These are phyloP conservation scores for Periphyllus acericola DNA, from an alignment of 2,888 invertebrate genomes.

Conservation along the genomic window DNA sequence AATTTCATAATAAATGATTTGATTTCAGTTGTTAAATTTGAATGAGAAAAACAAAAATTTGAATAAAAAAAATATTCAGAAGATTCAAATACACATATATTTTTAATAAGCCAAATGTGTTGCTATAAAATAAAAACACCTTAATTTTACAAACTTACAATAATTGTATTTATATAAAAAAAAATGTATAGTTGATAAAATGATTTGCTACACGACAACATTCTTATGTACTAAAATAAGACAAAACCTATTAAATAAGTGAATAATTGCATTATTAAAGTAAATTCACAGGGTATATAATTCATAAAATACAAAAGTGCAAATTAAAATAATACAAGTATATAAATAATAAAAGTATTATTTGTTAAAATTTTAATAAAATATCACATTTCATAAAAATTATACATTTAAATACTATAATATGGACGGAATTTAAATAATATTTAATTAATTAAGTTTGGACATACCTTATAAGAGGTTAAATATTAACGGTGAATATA, in stretches of 20 bases:
- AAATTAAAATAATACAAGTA: slow-evolving; percentile 25
- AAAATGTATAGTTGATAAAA: background rate
- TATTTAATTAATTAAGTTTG: slow-evolving; percentile 46
- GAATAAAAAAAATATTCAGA: too few species aligned
- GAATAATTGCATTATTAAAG: slow-evolving; percentile 12
- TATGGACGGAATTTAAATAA: slow-evolving; percentile 53
- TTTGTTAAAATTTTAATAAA: slow-evolving; percentile 31
- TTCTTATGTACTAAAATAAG: background rate
- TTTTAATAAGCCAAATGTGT: background rate
- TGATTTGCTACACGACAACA: background rate
- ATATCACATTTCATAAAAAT: slow-evolving; percentile 52
- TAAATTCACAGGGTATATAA: background rate
- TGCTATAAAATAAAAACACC: background rate
- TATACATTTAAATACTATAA: slow-evolving; percentile 28
- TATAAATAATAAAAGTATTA: slow-evolving; percentile 25
- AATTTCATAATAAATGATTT: too few species aligned
- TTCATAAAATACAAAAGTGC: slow-evolving; percentile 36
- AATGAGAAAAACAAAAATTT: too few species aligned
- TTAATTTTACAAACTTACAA: background rate
- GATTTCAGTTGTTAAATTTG: too few species aligned
- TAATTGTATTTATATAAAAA: background rate
- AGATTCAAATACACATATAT: too few species aligned
- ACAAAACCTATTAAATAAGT: background rate
- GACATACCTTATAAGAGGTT: background rate
- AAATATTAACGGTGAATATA: slow-evolving; percentile 21